Percentiles rank a stretch among this genome's conserved stretches.
Conservation (phyloP, 2,888 invertebrate genomes). For the Pollenia amentaria region DNA sequence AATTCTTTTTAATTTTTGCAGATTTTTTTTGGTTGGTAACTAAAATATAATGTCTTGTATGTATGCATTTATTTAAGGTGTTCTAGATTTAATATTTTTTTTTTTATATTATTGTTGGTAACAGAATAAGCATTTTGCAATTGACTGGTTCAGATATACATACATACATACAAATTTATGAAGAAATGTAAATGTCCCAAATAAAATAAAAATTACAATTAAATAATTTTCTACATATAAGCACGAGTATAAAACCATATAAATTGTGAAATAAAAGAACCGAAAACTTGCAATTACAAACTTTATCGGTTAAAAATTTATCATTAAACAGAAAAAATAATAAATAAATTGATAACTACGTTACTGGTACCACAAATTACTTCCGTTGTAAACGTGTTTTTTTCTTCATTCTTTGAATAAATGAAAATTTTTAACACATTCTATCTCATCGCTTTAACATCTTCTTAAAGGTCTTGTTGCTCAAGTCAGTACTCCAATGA, state of each 20-base stretch:
- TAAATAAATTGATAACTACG: slow-evolving; percentile 51
- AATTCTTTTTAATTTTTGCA: not conserved
- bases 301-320: slow-evolving; percentile 16
- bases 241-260: not conserved
- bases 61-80: too few species aligned
- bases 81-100: too few species aligned
- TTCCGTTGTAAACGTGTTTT: slow-evolving; percentile 73
- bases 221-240: not conserved
- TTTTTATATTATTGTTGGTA: not conserved
- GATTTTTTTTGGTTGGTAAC: not conserved
- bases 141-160: not conserved
- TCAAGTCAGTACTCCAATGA: slow-evolving; percentile 39
- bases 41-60: too few species aligned
- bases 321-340: slow-evolving; percentile 13
- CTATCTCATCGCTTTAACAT: slow-evolving; percentile 35
- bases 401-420: slow-evolving; percentile 50
- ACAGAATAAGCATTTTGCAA: slow-evolving; percentile 32
- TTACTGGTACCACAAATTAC: slow-evolving; percentile 72
- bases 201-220: slow-evolving; percentile 20
- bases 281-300: slow-evolving; percentile 31
- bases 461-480: slow-evolving; percentile 54
- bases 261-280: not conserved
- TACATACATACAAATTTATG: not conserved
- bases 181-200: slow-evolving; percentile 23
- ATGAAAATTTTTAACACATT: slow-evolving; percentile 65